These are phyloP conservation scores for Cataglyphis hispanica DNA, from an alignment of 1,140 invertebrate species.

Conservation along the genomic window DNA sequence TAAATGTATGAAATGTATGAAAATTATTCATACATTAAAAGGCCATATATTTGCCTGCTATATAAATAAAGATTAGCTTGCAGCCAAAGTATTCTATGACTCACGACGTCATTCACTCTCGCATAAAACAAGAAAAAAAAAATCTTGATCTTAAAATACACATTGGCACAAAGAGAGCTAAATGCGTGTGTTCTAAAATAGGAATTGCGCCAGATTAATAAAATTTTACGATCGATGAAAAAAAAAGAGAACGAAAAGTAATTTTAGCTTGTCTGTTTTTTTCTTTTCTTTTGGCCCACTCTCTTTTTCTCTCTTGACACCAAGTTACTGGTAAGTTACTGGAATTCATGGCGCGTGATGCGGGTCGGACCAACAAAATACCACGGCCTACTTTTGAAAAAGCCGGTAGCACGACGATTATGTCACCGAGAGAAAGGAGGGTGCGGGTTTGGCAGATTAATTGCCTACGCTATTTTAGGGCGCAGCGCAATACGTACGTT, in stretches of 20 bases:
- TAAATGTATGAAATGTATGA: background rate
- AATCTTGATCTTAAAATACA: constrained; percentile 25
- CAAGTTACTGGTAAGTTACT: constrained; percentile 20
- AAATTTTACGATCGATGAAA: background rate
- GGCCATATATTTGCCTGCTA: background rate
- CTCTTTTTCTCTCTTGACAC: background rate
- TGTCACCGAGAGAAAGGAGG: constrained; percentile 75
- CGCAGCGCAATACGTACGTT: constrained; percentile 59
- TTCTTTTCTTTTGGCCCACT: background rate
- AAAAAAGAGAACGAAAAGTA: background rate
- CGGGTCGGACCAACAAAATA: constrained; percentile 12
- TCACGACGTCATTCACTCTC: constrained; percentile 5
- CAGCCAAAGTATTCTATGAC: background rate
- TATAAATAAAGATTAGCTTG: constrained; percentile 4
- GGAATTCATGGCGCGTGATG: constrained; percentile 50
- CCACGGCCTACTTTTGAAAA: constrained; percentile 63
- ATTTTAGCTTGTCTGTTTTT: background rate
- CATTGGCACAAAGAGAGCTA: background rate
- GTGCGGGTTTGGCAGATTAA: constrained; percentile 79
- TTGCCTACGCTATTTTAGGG: constrained; percentile 71
- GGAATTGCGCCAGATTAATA: constrained; percentile 14
- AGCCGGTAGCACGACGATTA: constrained; percentile 62
- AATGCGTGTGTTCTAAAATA: constrained; percentile 22
- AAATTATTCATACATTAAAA: background rate
- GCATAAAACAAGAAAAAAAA: background rate